Base-by-base conservation (phyloP, 2,797 vertebrate genomes). In the Xiphophorus birchmanni region DNA sequence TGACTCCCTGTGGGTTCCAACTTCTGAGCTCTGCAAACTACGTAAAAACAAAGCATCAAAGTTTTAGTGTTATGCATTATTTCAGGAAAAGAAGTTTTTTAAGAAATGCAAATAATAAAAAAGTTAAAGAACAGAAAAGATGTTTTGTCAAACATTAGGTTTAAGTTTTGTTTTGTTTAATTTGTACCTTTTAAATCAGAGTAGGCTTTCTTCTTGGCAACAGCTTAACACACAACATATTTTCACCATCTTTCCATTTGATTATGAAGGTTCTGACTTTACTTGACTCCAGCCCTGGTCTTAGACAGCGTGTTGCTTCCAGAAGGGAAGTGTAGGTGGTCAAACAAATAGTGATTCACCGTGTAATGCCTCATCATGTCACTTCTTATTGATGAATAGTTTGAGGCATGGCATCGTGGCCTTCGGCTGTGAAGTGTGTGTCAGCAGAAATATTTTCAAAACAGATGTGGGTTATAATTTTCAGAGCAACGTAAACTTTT, bases 271-370 rank as follows among this genome's bases (percentile, higher is more conserved):
- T 65, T 74, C 73, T 52, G 71, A 11, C 71, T 32, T 32, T 69
- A 37, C 37, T 44, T 75, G 48, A 56, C 74, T 73, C 60, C 45
- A 60, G 75, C 44, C n/a, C 60, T n/a, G 10, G 44, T 76, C 48
- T 78, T 32, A 0, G 45, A 56, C 63, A 23, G 40, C 10, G 29
- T 47, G 44, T 50, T 18, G 44, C 23, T 60, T 11, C 29, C 37
- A 52, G 29, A 0, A 0, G 69, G 65, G 56, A 76, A 45, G 52
- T 75, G 47, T 5, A 78, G 40, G 56, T 80, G 67, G 69, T 54
- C 52, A 78, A 26, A 45, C 29, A 80, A 73, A 35, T 69, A 82
- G 60, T 81, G 80, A 91, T 88, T 90, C 82, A 84, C 17, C 2
- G 10, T 44, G 40, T 44, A 65, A 50, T 76, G 60, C 52, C 75